Conservation (phyloP, 2,888 invertebrate genomes). For the Mechanitis messenoides region DNA sequence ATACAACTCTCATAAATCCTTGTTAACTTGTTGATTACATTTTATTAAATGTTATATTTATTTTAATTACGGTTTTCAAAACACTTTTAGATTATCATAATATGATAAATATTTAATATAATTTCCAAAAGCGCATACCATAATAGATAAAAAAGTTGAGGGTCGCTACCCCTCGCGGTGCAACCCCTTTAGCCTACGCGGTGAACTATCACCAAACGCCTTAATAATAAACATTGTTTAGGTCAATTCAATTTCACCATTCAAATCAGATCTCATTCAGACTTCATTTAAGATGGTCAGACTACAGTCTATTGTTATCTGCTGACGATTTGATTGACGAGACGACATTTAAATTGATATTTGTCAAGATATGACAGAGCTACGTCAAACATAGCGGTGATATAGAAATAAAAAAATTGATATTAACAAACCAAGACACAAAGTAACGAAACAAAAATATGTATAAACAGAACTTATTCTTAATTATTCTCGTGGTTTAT, state of each 20-base stretch:
- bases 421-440: no score
- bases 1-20: background rate
- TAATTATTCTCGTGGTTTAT: no score
- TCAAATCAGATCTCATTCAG: background rate
- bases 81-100: background rate
- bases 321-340: conserved; percentile 25
- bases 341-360: conserved; percentile 30
- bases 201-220: conserved; percentile 4
- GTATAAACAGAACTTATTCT: no score
- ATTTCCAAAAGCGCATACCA: conserved; percentile 1
- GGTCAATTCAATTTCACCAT: conserved; percentile 3
- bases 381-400: conserved; percentile 17
- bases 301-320: conserved; percentile 27
- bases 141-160: background rate
- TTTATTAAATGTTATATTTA: background rate
- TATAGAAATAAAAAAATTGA: background rate
- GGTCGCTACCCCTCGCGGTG: conserved; percentile 2
- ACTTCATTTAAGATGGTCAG: conserved; percentile 10
- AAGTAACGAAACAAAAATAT: no score
- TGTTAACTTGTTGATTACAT: background rate
- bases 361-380: conserved; percentile 27
- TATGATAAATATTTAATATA: conserved; percentile 1
- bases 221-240: conserved; percentile 5
- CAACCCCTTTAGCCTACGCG: background rate
- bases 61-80: background rate